These are phyloP conservation scores for Xerus rutilus DNA, from an alignment of 2,797 vertebrate species.

Conservation along the genomic window DNA sequence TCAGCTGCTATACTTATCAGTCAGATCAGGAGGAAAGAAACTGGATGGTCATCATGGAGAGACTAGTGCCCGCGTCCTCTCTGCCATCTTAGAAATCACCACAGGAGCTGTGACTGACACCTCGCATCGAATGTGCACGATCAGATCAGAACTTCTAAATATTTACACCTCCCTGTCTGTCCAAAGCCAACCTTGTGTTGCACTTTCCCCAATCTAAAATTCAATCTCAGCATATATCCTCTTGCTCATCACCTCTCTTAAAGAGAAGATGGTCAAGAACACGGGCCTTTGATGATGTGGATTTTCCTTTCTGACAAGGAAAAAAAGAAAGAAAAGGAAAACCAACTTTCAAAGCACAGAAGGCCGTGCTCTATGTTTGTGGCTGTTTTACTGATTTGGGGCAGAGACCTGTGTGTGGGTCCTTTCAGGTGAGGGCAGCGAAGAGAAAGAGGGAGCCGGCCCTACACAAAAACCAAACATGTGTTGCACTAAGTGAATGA, in stretches of 20 bases:
- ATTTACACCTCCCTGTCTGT: neutral
- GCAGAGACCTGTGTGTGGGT: rapidly evolving
- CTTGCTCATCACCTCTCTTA: neutral
- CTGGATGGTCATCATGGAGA: too few species aligned
- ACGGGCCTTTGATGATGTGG: neutral
- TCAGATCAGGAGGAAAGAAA: neutral
- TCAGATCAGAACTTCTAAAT: neutral
- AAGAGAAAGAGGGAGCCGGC: neutral
- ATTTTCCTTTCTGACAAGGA: neutral
- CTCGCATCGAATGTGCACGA: neutral
- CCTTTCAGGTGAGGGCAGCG: neutral
- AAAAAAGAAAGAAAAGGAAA: neutral
- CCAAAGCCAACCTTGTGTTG: neutral
- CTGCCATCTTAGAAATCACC: neutral
- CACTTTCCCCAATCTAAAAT: neutral
- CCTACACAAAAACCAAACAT: neutral
- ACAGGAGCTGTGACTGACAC: neutral
- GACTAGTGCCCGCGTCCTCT: neutral
- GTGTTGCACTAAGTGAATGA: neutral
- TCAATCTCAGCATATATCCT: neutral
- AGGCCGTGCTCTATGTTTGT: neutral
- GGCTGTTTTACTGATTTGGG: neutral
- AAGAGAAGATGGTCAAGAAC: neutral
- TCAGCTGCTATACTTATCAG: neutral
- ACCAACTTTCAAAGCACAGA: neutral